Evolutionary conservation across 2,888 invertebrate species (phyloP), one percentile per base, ranked within the genome.

Genomic region (Himalopsyche anomala): DNA sequence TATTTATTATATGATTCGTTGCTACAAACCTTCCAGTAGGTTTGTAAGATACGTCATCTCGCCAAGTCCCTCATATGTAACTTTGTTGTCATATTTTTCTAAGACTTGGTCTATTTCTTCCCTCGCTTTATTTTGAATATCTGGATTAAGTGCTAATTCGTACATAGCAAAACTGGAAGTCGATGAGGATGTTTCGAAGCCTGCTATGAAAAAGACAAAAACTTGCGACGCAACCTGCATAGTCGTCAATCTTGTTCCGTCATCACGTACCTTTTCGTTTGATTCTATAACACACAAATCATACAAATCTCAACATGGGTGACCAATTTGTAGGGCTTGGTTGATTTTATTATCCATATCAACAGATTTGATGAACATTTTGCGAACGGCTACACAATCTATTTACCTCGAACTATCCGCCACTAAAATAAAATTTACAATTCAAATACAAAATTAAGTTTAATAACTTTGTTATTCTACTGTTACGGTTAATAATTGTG

Each of bases 201-300:
- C 94, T 42, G 93, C 94, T 0, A 90, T 85, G 85, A 93, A 93
- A 89, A 95, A 94, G 0, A 93, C 89, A 51, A 94, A 91, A 4
- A 94, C 92, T 85, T 95, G 94, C 0, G 94, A 92, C 0, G 92
- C 91, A 6, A 95, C 88, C 79, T 94, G 89, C 5, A 93, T 91
- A 12, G 93, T 89, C 0, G 91, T 90, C 0, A 94, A 89, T 4
- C 91, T 28, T 1, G 82, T 84, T 9, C 82, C 85, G 82, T 87
- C 83, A 28, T 84, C 83, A 1, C 9, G 40, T 8, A 8, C 42
- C 5, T 40, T 54, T 84, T 74, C 86, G 2, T 69, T 45, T 4
- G 74, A 55, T n/a, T 62, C 82, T 84, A 45, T n/a, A 85, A 82
- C 45, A 5, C 51, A 51, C 51, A 51, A 51, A 51, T 51, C 51